phyloP scores from a whole-genome alignment of 2,113 vertebrate species.

The Neolamprologus brichardi region DNA sequence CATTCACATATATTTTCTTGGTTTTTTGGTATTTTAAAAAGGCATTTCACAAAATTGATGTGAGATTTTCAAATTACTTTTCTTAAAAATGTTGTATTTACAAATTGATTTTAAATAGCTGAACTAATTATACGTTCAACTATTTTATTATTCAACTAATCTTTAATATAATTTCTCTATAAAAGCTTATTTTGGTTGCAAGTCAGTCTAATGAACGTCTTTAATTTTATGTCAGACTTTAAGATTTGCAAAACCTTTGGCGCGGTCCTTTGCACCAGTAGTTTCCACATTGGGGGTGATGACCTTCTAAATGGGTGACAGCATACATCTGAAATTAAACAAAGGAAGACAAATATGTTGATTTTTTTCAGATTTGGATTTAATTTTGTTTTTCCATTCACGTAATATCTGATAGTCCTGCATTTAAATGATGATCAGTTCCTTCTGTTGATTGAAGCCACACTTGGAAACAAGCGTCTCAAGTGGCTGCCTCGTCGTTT shows the following conservation, averaged over 20 bases:
- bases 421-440: neutral
- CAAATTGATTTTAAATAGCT: neutral
- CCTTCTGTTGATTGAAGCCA: neutral
- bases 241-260: neutral
- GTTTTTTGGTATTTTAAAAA: neutral
- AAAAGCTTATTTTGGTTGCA: neutral
- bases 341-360: neutral
- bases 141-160: neutral
- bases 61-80: neutral
- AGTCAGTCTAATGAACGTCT: neutral
- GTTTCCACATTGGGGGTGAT: neutral
- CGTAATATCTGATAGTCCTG: neutral
- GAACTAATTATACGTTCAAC: rapidly evolving
- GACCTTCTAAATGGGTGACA: neutral
- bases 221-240: neutral
- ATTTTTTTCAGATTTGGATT: neutral
- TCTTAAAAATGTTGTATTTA: neutral
- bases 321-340: neutral
- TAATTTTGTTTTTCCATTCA: neutral
- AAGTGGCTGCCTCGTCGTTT: neutral
- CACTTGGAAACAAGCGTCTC: neutral
- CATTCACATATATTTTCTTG: neutral
- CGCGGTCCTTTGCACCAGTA: rapidly evolving
- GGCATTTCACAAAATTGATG: neutral
- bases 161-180: neutral